Evolutionary conservation across 2,113 vertebrate species (phyloP), one percentile per base, ranked within the genome.

Genomic region (Tragelaphus imberbis): DNA sequence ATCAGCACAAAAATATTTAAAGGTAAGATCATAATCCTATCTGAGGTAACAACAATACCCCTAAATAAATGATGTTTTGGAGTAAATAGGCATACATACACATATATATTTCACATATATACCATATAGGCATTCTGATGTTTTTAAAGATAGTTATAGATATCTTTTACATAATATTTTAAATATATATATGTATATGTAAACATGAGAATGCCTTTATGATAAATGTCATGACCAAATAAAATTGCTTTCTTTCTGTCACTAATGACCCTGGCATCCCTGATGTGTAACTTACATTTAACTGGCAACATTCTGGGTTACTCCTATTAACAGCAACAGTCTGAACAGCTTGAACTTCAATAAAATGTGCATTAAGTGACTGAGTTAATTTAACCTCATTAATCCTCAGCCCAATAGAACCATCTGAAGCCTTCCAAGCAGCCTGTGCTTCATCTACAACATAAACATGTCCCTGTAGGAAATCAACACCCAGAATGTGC

Each of bases 331-430:
- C 97, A 93, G 96, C 98, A 98, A 96, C 96, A 93, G 96, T 23
- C 95, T 84, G 95, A 99, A 99, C 99, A 99, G 98, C 98, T 99
- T 99, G 99, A 99, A 98, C 97, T 96, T 98, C 98, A 71, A 98
- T 98, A 98, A 99, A 98, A 98, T 97, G 98, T 80, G 71, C 98
- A 97, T 88, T 96, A 99, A 99, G 98, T 89, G 98, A 98, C 98
- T 98, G 97, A 98, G 98, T 98, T 99, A 99, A 99, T 99, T 98
- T 98, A 98, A 98, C 98, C 98, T 98, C 98, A 98, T 99, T 98
- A 99, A 99, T 99, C 98, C 98, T 98, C 98, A 97, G 88, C 98
- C 97, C 98, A 98, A 98, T 89, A 97, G 98, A 98, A 98, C 77
- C 84, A 98, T 97, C 97, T 96, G 79, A 98, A 98, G 95, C 93